These are phyloP conservation scores for Drosophila aff. DNA, from an alignment of 1,140 invertebrate species.

Conservation along the genomic window DNA sequence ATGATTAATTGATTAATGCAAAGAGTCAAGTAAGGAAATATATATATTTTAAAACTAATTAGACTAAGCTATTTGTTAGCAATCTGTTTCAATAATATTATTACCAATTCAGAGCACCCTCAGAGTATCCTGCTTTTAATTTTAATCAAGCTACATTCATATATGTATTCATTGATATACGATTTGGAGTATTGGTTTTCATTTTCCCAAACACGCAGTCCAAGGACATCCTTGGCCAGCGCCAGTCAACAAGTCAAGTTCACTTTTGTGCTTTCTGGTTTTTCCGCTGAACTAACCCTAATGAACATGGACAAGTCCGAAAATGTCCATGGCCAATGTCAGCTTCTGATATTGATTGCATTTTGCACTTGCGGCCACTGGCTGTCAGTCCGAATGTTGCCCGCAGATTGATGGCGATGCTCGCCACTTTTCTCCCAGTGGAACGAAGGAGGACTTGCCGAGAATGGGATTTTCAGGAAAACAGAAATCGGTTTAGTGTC, in stretches of 20 bases:
- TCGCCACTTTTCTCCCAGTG: slow-evolving; percentile 29
- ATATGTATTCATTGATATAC: neutral
- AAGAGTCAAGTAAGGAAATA: neutral
- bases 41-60: neutral
- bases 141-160: neutral
- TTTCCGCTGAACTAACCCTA: slow-evolving; percentile 27
- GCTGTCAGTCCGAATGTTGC: slow-evolving; percentile 40
- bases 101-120: too few species aligned
- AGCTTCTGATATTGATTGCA: slow-evolving; percentile 66
- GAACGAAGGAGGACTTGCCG: neutral
- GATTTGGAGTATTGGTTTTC: slow-evolving; percentile 1
- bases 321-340: slow-evolving; percentile 29
- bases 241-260: neutral
- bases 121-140: neutral
- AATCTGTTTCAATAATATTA: neutral
- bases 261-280: slow-evolving; percentile 8
- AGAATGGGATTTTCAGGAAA: slow-evolving; percentile 15
- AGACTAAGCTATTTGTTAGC: neutral
- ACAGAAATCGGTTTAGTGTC: slow-evolving; percentile 12
- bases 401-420: slow-evolving; percentile 26
- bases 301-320: slow-evolving; percentile 36
- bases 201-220: neutral
- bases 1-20: neutral
- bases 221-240: neutral
- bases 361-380: slow-evolving; percentile 44